Percentiles rank a stretch among this genome's conserved stretches.
These are phyloP conservation scores for Drosophila melanosoma DNA, from an alignment of 2,888 invertebrate genomes.

Conservation along the genomic window DNA sequence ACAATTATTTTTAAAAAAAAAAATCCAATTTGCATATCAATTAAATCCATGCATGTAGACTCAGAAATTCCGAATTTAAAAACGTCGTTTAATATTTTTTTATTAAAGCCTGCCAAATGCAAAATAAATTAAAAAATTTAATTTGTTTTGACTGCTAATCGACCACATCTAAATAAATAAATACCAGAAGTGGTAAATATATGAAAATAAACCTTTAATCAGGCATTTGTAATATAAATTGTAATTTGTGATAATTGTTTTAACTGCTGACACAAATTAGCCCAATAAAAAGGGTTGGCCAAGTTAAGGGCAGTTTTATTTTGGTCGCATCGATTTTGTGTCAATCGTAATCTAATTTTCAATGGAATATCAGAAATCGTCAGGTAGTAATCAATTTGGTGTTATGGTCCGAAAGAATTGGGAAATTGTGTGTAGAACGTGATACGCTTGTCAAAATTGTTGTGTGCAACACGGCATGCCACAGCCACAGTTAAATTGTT, in stretches of 20 bases:
- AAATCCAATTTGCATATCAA: neutral
- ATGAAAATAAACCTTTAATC: neutral
- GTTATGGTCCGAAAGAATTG: conserved; percentile 41
- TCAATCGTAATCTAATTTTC: conserved; percentile 45
- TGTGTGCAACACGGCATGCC: conserved; percentile 43
- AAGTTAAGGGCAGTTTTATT: conserved; percentile 24
- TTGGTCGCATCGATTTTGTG: conserved; percentile 64
- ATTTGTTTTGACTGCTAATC: neutral
- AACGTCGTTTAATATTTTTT: neutral
- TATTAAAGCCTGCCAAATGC: no score
- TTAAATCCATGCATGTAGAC: neutral
- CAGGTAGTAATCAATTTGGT: conserved; percentile 37
- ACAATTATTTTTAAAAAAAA: neutral
- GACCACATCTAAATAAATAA: neutral
- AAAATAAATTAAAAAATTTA: neutral
- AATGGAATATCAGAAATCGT: conserved; percentile 19
- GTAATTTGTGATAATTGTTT: conserved; percentile 5
- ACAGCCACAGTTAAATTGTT: conserved; percentile 57
- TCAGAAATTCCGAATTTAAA: neutral
- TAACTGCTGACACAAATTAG: conserved; percentile 13
- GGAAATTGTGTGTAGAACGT: conserved; percentile 46
- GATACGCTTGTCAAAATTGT: conserved; percentile 47
- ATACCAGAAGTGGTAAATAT: neutral
- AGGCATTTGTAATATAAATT: neutral
- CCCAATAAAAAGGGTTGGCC: conserved; percentile 2